Evolutionary conservation across 2,113 vertebrate genomes (phyloP).

Genomic region (Hystrix cristata): DNA sequence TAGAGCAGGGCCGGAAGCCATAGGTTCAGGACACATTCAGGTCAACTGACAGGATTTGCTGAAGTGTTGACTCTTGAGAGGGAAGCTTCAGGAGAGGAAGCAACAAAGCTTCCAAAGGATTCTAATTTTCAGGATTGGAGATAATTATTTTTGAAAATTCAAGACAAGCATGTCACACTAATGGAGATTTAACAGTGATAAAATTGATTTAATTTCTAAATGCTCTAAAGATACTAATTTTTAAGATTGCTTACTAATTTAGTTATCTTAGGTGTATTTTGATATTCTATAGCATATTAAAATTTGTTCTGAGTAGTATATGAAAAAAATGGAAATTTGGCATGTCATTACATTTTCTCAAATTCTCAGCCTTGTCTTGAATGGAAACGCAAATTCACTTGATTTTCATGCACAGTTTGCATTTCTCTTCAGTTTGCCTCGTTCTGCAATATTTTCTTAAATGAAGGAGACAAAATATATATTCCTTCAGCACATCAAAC

Average conservation of each 20-base stretch:
- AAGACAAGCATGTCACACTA: not conserved
- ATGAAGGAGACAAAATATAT: slow-evolving; percentile 19
- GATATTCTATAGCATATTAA: slow-evolving; percentile 7
- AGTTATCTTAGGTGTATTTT: not conserved
- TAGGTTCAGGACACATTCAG: not conserved
- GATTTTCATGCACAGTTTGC: not conserved
- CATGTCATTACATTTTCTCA: not conserved
- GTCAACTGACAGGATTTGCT: not conserved
- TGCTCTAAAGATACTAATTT: not conserved
- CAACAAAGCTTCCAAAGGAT: not conserved
- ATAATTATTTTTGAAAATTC: slow-evolving; percentile 32
- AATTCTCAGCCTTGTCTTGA: not conserved
- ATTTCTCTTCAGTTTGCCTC: slow-evolving; percentile 49
- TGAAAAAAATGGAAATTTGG: slow-evolving; percentile 14
- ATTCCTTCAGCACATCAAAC: slow-evolving; percentile 38
- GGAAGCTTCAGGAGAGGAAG: not conserved
- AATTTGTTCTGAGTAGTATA: not conserved
- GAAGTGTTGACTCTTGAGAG: not conserved
- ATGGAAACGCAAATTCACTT: slow-evolving; percentile 35
- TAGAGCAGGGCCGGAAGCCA: not conserved
- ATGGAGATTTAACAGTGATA: not conserved
- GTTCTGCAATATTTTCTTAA: slow-evolving; percentile 52
- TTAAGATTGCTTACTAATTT: not conserved
- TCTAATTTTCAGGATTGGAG: not conserved
- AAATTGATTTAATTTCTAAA: not conserved